Evolutionary conservation across 2,113 vertebrate genomes (phyloP).

Genomic region (Erythrocercus mccallii): DNA sequence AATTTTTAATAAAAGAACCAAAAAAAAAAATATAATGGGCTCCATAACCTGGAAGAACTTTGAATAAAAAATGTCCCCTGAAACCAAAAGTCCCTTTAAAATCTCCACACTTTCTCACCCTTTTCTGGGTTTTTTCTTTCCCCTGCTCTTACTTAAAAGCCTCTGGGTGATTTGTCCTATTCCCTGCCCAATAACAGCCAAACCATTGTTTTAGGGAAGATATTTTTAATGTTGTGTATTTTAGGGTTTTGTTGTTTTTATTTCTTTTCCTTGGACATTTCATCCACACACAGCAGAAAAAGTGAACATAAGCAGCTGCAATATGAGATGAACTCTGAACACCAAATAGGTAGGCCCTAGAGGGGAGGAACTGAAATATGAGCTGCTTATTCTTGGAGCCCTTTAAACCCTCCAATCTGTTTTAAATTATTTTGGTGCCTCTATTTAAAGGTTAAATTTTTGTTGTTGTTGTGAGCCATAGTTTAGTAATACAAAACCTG

Average conservation of each 20-base stretch:
- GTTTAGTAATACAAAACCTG: slow-evolving; percentile 52
- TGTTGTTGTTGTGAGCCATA: slow-evolving; percentile 62
- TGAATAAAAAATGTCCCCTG: slow-evolving; percentile 48
- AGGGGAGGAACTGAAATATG: slow-evolving; percentile 64
- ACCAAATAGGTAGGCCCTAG: slow-evolving; percentile 62
- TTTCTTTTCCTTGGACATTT: slow-evolving; percentile 35
- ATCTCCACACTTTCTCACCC: not conserved
- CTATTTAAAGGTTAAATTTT: slow-evolving; percentile 72
- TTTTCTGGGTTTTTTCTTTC: not conserved
- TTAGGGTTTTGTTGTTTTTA: slow-evolving; percentile 32
- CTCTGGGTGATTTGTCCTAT: slow-evolving; percentile 58
- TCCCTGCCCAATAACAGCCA: slow-evolving; percentile 52
- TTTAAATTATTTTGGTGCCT: slow-evolving; percentile 73
- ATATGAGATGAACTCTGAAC: slow-evolving; percentile 70
- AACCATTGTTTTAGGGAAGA: slow-evolving; percentile 31
- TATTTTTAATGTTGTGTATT: slow-evolving; percentile 58
- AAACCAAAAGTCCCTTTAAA: slow-evolving; percentile 41
- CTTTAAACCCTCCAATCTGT: slow-evolving; percentile 69
- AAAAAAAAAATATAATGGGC: not conserved
- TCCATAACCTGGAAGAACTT: slow-evolving; percentile 55
- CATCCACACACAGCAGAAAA: slow-evolving; percentile 41
- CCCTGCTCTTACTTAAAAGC: slow-evolving; percentile 42
- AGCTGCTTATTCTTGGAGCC: slow-evolving; percentile 62
- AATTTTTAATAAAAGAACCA: slow-evolving; percentile 69
- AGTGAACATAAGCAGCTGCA: slow-evolving; percentile 56